These are phyloP conservation scores for Bombus huntii DNA, from an alignment of 1,140 invertebrate species.

Conservation along the genomic window DNA sequence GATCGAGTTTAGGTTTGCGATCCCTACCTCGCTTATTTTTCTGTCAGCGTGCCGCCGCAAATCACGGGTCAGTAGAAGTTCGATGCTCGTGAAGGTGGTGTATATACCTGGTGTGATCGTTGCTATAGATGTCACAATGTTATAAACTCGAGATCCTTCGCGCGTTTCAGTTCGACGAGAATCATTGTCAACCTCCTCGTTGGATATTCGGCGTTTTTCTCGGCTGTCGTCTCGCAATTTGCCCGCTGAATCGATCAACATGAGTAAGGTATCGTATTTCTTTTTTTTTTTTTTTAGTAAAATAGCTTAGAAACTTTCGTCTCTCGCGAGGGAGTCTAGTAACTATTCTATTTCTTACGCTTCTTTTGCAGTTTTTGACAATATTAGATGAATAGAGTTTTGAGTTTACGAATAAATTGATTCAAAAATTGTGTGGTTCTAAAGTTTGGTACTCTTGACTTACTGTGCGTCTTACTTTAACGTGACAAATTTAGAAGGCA, in stretches of 20 bases:
- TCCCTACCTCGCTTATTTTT: conserved; percentile 45
- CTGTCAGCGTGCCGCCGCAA: conserved; percentile 21
- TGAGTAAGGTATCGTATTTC: conserved; percentile 7
- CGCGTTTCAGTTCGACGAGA: conserved; percentile 9
- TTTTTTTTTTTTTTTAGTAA: background rate
- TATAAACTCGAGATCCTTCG: background rate
- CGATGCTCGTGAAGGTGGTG: conserved; percentile 15
- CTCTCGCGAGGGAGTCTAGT: too few species aligned
- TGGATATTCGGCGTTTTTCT: background rate
- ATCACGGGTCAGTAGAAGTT: conserved; percentile 36
- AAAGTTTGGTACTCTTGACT: too few species aligned
- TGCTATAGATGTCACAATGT: conserved; percentile 34
- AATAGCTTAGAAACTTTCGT: too few species aligned
- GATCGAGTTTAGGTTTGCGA: conserved; percentile 28
- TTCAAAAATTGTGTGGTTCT: too few species aligned
- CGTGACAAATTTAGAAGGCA: too few species aligned
- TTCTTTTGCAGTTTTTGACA: too few species aligned
- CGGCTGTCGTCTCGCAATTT: too few species aligned
- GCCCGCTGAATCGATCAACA: background rate
- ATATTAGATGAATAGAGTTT: too few species aligned
- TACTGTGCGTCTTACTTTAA: too few species aligned
- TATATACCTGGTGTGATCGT: conserved; percentile 27
- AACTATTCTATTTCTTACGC: too few species aligned
- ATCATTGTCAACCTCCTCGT: background rate
- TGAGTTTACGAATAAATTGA: too few species aligned